A percentile compares a stretch with the other conserved stretches of the same genome.
Evolutionary conservation across 1,140 invertebrate genomes (phyloP).

Genomic region (Ectropis grisescens): DNA sequence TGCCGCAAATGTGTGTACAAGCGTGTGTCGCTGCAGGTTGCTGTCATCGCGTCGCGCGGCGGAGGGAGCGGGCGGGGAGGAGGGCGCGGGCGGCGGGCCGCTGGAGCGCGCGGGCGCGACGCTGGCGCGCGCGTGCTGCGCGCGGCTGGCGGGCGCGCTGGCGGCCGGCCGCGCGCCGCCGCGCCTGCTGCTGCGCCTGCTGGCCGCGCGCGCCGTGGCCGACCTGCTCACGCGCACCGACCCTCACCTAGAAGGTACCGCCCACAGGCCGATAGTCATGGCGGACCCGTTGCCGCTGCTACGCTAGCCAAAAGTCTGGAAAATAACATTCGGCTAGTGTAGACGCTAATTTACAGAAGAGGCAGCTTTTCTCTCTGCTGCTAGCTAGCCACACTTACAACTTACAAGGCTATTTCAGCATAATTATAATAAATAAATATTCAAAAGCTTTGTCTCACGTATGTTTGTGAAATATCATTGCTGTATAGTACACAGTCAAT

Average conservation of each 20-base stretch:
- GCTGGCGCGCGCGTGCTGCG: constrained; percentile 34
- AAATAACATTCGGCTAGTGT: too few relatives aligned
- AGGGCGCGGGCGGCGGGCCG: constrained; percentile 6
- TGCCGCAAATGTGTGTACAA: constrained; percentile 4
- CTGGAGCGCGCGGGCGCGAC: constrained; percentile 61
- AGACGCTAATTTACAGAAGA: too few relatives aligned
- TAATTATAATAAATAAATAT: too few relatives aligned
- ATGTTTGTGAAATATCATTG: too few relatives aligned
- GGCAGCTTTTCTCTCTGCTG: too few relatives aligned
- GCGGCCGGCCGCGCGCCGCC: constrained; percentile 14
- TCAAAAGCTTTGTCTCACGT: too few relatives aligned
- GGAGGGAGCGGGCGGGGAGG: constrained; percentile 1
- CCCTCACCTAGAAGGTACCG: constrained; percentile 10
- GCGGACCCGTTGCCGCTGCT: too few relatives aligned
- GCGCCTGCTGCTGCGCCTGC: constrained; percentile 28
- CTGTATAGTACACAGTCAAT: too few relatives aligned
- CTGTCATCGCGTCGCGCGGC: constrained; percentile 2
- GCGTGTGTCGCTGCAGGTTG: constrained; percentile 6
- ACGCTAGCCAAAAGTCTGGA: too few relatives aligned
- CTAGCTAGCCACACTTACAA: background rate
- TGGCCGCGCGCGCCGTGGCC: constrained; percentile 22
- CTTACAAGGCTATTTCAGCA: too few relatives aligned
- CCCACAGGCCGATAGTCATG: too few relatives aligned
- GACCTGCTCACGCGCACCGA: constrained; percentile 11
- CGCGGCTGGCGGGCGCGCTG: constrained; percentile 15